phyloP scores from a whole-genome alignment of 2,113 vertebrate species.

The Toxotes chatareus region DNA sequence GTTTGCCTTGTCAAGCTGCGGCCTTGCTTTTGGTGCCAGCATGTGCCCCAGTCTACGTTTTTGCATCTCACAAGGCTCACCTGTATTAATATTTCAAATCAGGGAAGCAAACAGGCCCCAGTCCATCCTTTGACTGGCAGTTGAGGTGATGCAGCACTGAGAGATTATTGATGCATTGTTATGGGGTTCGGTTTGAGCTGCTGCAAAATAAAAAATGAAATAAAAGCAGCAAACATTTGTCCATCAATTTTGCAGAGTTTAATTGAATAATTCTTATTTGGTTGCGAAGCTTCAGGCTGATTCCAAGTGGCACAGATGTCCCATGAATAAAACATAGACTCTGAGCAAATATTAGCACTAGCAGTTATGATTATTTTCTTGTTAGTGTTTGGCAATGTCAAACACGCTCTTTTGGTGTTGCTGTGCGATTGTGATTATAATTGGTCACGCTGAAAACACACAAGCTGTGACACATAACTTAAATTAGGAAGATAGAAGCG shows the following conservation, averaged over 20 bases:
- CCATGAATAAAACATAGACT: conserved; percentile 78
- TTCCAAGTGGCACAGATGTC: conserved; percentile 75
- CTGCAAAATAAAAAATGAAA: conserved; percentile 57
- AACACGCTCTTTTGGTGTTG: conserved; percentile 51
- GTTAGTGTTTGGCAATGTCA: conserved; percentile 62
- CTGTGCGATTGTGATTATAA: conserved; percentile 54
- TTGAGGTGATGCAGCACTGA: conserved; percentile 70
- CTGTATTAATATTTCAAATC: conserved; percentile 86
- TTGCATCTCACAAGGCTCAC: conserved; percentile 86
- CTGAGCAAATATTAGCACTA: conserved; percentile 71
- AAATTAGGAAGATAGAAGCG: conserved; percentile 32
- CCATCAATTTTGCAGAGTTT: conserved; percentile 64
- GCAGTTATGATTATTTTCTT: conserved; percentile 70
- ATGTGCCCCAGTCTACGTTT: conserved; percentile 78
- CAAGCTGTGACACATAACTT: conserved; percentile 44
- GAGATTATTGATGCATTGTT: conserved; percentile 76
- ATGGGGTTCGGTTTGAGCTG: conserved; percentile 41
- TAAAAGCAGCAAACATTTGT: conserved; percentile 58
- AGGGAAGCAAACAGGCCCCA: conserved; percentile 71
- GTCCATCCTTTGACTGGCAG: conserved; percentile 76
- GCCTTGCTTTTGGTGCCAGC: conserved; percentile 82
- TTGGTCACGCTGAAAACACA: conserved; percentile 60
- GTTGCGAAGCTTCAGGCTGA: conserved; percentile 58
- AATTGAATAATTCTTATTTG: conserved; percentile 73
- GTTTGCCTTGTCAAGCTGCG: conserved; percentile 84